Evolutionary conservation across 92 coral and sea anemone genomes (phyloP).

Genomic region (Pocillopora grandis): DNA sequence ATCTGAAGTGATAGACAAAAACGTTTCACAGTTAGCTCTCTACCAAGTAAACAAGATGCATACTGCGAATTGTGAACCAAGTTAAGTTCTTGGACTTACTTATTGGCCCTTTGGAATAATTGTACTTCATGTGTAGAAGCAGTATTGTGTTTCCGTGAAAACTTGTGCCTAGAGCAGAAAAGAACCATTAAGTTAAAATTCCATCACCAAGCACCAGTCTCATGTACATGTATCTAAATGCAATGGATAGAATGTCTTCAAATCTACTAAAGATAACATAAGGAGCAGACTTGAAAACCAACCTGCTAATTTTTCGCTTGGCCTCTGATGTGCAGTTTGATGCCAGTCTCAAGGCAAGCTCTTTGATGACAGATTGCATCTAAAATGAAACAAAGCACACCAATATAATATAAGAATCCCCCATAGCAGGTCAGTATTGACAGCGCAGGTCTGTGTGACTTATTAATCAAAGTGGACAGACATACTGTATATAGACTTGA

Average conservation of each 20-base stretch:
- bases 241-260: too few relatives aligned
- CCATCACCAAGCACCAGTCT: not conserved
- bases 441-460: too few relatives aligned
- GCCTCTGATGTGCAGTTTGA: constrained; percentile 69
- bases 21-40: not conserved
- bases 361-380: constrained; percentile 63
- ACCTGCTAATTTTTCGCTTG: constrained; percentile 62
- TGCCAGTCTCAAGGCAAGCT: constrained; percentile 64
- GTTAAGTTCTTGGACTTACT: constrained; percentile 43
- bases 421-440: too few relatives aligned
- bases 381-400: not conserved
- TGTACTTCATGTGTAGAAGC: constrained; percentile 73
- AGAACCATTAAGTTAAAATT: not conserved
- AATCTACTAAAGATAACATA: too few relatives aligned
- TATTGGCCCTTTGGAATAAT: constrained; percentile 67
- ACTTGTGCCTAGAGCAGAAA: constrained; percentile 56
- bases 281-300: not conserved
- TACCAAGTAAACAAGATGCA: not conserved
- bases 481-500: too few relatives aligned
- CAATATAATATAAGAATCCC: not conserved
- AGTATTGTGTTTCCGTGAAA: constrained; percentile 65
- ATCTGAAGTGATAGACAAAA: constrained; percentile 28
- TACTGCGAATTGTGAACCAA: not conserved
- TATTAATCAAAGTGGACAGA: too few relatives aligned
- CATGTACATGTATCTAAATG: too few relatives aligned